Conservation (phyloP, 2,888 invertebrate genomes). For the Spilarctia lutea region DNA sequence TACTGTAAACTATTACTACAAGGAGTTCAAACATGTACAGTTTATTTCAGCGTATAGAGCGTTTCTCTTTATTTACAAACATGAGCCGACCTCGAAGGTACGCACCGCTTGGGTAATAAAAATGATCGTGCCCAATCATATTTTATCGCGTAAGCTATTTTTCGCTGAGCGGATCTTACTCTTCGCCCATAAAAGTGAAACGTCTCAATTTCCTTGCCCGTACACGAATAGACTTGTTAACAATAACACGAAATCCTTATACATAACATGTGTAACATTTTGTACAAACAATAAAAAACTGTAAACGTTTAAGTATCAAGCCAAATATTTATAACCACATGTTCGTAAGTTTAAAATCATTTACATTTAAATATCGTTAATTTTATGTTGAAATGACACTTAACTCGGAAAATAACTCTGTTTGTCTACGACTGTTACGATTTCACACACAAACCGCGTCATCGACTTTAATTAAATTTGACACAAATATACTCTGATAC, state of each 20-base stretch:
- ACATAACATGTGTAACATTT: background rate
- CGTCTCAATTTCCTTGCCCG: conserved; percentile 68
- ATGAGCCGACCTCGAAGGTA: conserved; percentile 47
- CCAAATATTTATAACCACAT: no score
- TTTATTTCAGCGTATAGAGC: conserved; percentile 21
- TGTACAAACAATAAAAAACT: background rate
- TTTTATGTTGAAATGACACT: background rate
- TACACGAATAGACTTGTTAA: conserved; percentile 73
- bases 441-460: no score
- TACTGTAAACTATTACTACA: conserved; percentile 2
- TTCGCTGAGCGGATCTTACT: conserved; percentile 60
- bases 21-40: conserved; percentile 16
- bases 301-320: background rate
- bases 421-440: no score
- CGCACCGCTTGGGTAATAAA: conserved; percentile 68
- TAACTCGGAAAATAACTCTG: no score
- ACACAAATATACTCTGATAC: no score
- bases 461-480: no score
- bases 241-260: conserved; percentile 53
- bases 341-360: background rate
- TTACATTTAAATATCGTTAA: background rate
- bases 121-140: conserved; percentile 80
- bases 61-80: conserved; percentile 53
- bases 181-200: conserved; percentile 63
- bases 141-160: conserved; percentile 79